Percentiles rank a stretch among this genome's conserved stretches.
These are phyloP conservation scores for Sepiola atlantica DNA, from an alignment of 2,888 invertebrate species.

Conservation along the genomic window DNA sequence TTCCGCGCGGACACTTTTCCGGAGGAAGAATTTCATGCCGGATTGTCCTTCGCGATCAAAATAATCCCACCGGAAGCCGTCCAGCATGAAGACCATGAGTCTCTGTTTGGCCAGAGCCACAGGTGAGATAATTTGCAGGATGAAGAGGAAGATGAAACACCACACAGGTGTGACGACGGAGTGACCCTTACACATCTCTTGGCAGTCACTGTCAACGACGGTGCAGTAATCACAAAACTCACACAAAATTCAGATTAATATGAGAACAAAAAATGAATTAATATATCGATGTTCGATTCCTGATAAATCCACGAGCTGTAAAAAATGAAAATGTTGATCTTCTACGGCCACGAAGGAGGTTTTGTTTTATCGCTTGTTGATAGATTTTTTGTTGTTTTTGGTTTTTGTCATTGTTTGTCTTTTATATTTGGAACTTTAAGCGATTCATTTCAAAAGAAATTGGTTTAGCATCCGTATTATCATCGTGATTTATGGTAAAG, in stretches of 20 bases:
- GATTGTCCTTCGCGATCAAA: conserved; percentile 55
- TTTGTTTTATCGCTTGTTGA: background rate
- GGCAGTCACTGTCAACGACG: background rate
- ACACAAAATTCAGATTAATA: background rate
- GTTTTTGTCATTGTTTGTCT: too few relatives aligned
- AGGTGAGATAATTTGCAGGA: background rate
- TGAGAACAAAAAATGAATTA: background rate
- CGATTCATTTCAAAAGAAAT: too few relatives aligned
- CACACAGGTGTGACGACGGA: background rate
- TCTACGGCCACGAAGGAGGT: background rate
- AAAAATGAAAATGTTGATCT: too few relatives aligned
- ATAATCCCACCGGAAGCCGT: conserved; percentile 71
- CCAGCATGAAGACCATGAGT: conserved; percentile 64
- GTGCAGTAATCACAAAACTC: background rate
- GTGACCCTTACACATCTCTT: background rate
- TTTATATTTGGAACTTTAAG: too few relatives aligned
- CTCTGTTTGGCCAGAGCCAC: conserved; percentile 51
- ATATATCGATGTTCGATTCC: background rate
- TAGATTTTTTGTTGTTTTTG: too few relatives aligned
- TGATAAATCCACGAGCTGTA: background rate
- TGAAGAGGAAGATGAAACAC: background rate
- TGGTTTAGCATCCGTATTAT: too few relatives aligned
- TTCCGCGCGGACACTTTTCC: conserved; percentile 62
- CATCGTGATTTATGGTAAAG: too few relatives aligned
- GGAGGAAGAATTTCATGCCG: conserved; percentile 60